These are phyloP conservation scores for Phataginus tetradactyla DNA, from an alignment of 2,797 vertebrate genomes.

Conservation along the genomic window DNA sequence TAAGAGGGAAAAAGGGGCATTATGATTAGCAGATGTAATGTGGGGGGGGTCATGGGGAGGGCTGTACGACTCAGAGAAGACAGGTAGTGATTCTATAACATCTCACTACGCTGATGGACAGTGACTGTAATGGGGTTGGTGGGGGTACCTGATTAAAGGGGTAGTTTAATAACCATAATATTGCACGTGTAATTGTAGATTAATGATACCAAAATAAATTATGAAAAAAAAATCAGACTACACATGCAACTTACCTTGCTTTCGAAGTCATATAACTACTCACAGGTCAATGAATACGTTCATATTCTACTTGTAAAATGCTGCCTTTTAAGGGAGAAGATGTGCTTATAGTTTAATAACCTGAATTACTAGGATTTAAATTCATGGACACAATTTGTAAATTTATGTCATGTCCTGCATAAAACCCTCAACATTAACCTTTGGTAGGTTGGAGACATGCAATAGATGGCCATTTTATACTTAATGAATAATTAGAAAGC, in stretches of 20 bases:
- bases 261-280: conserved; percentile 23
- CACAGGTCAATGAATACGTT: conserved; percentile 34
- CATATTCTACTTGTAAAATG: conserved; percentile 45
- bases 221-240: neutral
- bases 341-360: conserved; percentile 44
- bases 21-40: too few species aligned
- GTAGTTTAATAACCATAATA: too few species aligned
- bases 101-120: too few species aligned
- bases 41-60: too few species aligned
- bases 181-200: too few species aligned
- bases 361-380: conserved; percentile 56
- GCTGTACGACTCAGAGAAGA: too few species aligned
- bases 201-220: too few species aligned
- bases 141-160: too few species aligned
- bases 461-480: conserved; percentile 21
- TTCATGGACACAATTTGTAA: conserved; percentile 43
- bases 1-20: too few species aligned
- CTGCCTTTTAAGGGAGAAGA: conserved; percentile 37
- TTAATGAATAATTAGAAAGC: conserved; percentile 7
- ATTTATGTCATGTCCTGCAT: conserved; percentile 49
- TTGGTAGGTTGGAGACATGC: neutral
- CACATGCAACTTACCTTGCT: neutral
- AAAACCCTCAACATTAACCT: conserved; percentile 65
- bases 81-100: too few species aligned
- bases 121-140: too few species aligned